Percentiles rank a stretch among this genome's conserved stretches.
These are phyloP conservation scores for Gymnocephalus cernua DNA, from an alignment of 2,113 vertebrate species.

Conservation along the genomic window DNA sequence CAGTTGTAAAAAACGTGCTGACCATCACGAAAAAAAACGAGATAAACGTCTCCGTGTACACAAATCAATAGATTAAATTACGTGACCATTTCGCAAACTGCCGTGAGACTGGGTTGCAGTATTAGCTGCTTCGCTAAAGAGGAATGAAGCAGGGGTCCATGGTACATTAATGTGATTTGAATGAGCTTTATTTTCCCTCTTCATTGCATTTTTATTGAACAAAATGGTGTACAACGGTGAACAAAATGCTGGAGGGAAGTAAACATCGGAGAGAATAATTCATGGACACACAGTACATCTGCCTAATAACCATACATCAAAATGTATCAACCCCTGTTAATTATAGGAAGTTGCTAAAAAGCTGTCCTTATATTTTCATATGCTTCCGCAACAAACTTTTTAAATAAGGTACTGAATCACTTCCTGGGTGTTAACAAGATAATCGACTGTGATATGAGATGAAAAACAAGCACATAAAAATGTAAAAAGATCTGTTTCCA, in stretches of 20 bases:
- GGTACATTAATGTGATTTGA: no score
- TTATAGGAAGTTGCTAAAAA: neutral
- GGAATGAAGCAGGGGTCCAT: no score
- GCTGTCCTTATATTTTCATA: neutral
- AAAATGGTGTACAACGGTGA: neutral
- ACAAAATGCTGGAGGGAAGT: neutral
- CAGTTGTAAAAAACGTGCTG: no score
- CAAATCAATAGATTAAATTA: no score
- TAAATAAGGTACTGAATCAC: slow-evolving; percentile 10
- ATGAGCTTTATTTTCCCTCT: neutral
- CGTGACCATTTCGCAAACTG: no score
- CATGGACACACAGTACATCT: neutral
- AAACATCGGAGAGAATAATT: neutral
- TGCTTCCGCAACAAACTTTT: neutral
- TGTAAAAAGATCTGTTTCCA: slow-evolving; percentile 37
- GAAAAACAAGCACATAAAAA: slow-evolving; percentile 41
- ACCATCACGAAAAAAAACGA: no score
- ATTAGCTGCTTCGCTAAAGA: no score
- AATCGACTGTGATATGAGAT: slow-evolving; percentile 27
- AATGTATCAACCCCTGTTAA: neutral
- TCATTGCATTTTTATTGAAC: neutral
- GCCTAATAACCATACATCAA: neutral
- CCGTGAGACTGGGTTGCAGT: no score
- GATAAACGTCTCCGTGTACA: no score
- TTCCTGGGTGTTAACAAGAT: slow-evolving; percentile 30